Conservation (phyloP, 2,113 vertebrate genomes). For the Argyrosomus japonicus region DNA sequence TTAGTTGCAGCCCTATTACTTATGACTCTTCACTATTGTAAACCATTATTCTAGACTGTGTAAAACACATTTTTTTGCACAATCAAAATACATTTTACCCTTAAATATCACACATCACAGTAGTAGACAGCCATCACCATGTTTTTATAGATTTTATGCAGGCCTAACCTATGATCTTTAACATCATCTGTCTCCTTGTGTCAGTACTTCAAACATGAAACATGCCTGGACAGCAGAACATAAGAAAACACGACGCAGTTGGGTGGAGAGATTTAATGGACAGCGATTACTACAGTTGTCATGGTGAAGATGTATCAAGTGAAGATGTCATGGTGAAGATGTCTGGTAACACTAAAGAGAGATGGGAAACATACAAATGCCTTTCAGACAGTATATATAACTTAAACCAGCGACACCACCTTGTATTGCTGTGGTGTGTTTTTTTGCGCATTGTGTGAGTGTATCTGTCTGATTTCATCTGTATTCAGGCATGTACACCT, state of each 20-base stretch:
- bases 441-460: conserved; percentile 4
- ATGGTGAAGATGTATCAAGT: conserved; percentile 59
- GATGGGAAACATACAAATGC: conserved; percentile 20
- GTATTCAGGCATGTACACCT: conserved; percentile 39
- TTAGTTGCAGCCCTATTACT: not conserved
- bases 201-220: conserved; percentile 21
- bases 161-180: not conserved
- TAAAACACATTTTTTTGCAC: not conserved
- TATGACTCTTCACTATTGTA: not conserved
- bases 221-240: conserved; percentile 25
- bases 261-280: conserved; percentile 41
- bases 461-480: conserved; percentile 29
- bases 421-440: not conserved
- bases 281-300: conserved; percentile 64
- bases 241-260: conserved; percentile 24
- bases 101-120: not conserved
- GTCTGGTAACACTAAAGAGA: conserved; percentile 36
- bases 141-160: not conserved
- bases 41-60: not conserved
- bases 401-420: not conserved
- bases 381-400: conserved; percentile 10
- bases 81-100: not conserved
- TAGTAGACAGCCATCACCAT: not conserved
- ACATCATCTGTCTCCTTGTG: conserved; percentile 6
- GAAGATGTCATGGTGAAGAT: not conserved